Evolutionary conservation across 2,888 invertebrate genomes (phyloP).

Genomic region (Nomada goodeniana): DNA sequence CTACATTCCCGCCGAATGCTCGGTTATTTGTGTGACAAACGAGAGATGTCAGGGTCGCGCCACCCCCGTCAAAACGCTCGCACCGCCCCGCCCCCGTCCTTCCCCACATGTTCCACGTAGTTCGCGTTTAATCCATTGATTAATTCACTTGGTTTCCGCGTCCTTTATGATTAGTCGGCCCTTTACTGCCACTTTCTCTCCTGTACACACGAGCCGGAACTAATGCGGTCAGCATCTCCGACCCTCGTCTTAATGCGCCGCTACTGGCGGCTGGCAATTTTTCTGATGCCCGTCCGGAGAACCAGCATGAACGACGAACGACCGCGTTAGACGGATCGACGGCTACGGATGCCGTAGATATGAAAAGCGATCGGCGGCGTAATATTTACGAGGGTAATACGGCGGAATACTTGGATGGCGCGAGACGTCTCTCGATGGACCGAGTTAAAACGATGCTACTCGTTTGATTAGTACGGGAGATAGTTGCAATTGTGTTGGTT

Average conservation of each 20-base stretch:
- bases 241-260: slow-evolving; percentile 62
- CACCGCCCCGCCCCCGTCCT: slow-evolving; percentile 36
- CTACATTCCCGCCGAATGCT: slow-evolving; percentile 79
- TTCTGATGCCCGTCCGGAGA: slow-evolving; percentile 66
- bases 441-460: background rate
- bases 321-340: slow-evolving; percentile 41
- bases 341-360: slow-evolving; percentile 54
- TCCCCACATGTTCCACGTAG: slow-evolving; percentile 67
- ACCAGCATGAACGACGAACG: slow-evolving; percentile 38
- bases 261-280: slow-evolving; percentile 77
- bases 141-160: slow-evolving; percentile 81
- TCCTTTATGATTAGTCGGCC: slow-evolving; percentile 81
- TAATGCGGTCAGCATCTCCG: slow-evolving; percentile 74
- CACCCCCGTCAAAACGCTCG: slow-evolving; percentile 55
- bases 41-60: slow-evolving; percentile 79
- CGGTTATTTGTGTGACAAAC: slow-evolving; percentile 83
- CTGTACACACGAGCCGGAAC: slow-evolving; percentile 73
- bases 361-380: slow-evolving; percentile 49
- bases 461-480: background rate
- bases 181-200: slow-evolving; percentile 74
- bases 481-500: background rate
- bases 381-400: slow-evolving; percentile 33
- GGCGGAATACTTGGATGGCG: background rate
- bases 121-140: slow-evolving; percentile 82
- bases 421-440: background rate